Evolutionary conservation across 2,113 vertebrate genomes (phyloP), one percentile per base, ranked within the genome.

Genomic region (Zosterops hypoxanthus): DNA sequence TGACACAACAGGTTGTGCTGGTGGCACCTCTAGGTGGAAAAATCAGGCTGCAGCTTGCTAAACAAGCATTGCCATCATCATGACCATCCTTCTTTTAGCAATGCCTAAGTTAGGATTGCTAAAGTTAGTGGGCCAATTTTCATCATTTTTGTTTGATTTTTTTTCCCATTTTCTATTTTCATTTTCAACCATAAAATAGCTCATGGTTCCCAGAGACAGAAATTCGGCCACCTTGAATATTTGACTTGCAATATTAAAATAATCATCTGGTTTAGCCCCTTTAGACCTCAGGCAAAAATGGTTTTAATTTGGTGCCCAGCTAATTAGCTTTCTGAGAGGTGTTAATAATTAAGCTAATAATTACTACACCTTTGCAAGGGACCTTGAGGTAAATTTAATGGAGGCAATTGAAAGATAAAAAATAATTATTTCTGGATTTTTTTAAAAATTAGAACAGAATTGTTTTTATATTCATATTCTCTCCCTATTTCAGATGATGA

Each of bases 261-360:
- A 94, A 75, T 84, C 25, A 83, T 78, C 57, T 90, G 36, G 2
- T 92, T 86, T 76, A 90, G 28, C 49, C 44, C 11, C 56, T 82
- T 42, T 77, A 92, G 53, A 93, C 76, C 52, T 92, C 60, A 82
- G 72, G n/a, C 36, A 65, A 79, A 90, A 92, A 75, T 0, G 4
- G 7, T 42, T 93, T 96, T 88, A 46, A 57, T 84, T 75, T 88
- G 57, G 16, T 90, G 77, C 46, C 49, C 49, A 75, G 24, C 22
- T 84, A 86, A 93, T 93, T 95, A 96, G 46, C 69, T 92, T 3
- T 29, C 18, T 78, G 61, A 78, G 76, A 96, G 36, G 55, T 79
- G 76, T 78, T 94, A 84, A 88, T 94, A 75, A 89, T 95, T 86
- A 90, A 88, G 49, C 36, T 82, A 93, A 93, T 93, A 93, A 94